These are phyloP conservation scores for Stegodyphus dumicola DNA, from an alignment of 1,140 invertebrate species.

Conservation along the genomic window DNA sequence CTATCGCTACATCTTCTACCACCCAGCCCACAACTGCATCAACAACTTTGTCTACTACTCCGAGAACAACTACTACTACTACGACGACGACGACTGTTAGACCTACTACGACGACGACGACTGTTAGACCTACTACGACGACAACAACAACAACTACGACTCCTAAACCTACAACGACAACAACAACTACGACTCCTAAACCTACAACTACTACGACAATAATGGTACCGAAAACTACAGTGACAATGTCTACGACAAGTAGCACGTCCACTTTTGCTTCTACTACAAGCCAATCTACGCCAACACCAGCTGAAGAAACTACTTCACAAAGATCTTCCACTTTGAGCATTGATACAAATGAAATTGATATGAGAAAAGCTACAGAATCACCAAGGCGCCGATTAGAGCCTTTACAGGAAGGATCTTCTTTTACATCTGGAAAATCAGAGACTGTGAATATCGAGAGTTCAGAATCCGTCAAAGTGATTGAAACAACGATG, in stretches of 20 bases:
- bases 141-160: conserved; percentile 25
- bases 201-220: conserved; percentile 5
- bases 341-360: conserved; percentile 28
- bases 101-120: conserved; percentile 18
- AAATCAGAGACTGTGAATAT: conserved; percentile 27
- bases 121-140: conserved; percentile 7
- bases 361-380: conserved; percentile 54
- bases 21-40: not conserved
- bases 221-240: not conserved
- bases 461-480: conserved; percentile 47
- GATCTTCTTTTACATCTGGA: not conserved
- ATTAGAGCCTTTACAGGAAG: conserved; percentile 39
- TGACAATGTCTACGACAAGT: conserved; percentile 1
- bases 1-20: not conserved
- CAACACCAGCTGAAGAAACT: not conserved
- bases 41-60: conserved; percentile 5
- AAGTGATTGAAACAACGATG: conserved; percentile 55
- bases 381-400: conserved; percentile 4
- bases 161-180: not conserved
- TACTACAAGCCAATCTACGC: not conserved
- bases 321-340: not conserved
- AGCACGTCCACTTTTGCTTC: not conserved
- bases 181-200: not conserved
- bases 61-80: not conserved
- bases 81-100: not conserved